Conservation (phyloP, 2,113 vertebrate species). For the Sula dactylatra region DNA sequence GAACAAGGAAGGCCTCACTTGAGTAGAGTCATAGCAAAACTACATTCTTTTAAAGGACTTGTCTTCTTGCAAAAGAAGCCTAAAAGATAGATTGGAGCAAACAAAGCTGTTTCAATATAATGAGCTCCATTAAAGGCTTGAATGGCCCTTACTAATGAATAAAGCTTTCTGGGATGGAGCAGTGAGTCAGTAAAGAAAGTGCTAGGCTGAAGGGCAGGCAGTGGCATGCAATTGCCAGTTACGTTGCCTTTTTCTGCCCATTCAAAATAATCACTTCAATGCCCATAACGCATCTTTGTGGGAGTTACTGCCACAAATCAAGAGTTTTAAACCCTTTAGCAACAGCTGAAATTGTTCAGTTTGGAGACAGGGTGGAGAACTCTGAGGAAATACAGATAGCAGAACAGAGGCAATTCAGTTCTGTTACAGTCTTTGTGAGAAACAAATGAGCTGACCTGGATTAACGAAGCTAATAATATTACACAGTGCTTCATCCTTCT, state of each 20-base stretch:
- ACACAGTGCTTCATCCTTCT: neutral
- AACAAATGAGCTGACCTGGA: slow-evolving; percentile 13
- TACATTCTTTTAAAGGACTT: neutral
- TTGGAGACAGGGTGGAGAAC: neutral
- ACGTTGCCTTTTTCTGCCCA: neutral
- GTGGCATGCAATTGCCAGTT: neutral
- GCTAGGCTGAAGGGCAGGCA: neutral
- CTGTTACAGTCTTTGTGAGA: neutral
- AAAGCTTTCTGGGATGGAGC: slow-evolving; percentile 12
- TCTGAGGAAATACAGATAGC: neutral
- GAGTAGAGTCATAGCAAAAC: neutral
- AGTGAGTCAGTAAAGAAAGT: slow-evolving; percentile 20
- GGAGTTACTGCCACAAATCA: slow-evolving; percentile 26
- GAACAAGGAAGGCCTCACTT: neutral
- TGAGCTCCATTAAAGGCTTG: slow-evolving; percentile 47
- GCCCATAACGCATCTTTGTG: neutral
- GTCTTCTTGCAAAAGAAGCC: neutral
- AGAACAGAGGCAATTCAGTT: neutral
- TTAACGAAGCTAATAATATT: neutral
- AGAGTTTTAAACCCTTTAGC: slow-evolving; percentile 19
- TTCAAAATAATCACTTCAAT: slow-evolving; percentile 6
- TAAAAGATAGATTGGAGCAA: neutral
- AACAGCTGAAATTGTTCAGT: neutral
- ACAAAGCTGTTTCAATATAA: slow-evolving; percentile 14
- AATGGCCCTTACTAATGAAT: slow-evolving; percentile 7